Evolutionary conservation across 2,888 invertebrate genomes (phyloP), one percentile per base, ranked within the genome.

Genomic region (Protophormia terraenovae): DNA sequence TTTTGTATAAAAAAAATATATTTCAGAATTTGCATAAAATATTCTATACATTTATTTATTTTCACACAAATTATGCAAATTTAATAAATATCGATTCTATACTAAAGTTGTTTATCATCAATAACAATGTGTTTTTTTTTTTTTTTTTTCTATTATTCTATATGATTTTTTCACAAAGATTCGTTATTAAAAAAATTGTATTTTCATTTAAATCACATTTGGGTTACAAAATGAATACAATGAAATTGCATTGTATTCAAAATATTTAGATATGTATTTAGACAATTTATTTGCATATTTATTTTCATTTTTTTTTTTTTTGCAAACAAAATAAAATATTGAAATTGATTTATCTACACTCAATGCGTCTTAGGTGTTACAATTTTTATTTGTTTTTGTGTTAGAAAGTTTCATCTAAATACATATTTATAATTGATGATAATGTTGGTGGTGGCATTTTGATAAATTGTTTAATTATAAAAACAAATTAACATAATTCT

Each of bases 41-140:
- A 76, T 76, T 66, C 53, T 66, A 14, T 14, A 53, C 19, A 76
- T 64, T 50, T 38, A 66, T 29, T 47, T 38, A 76, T 76, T 38
- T 66, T 53, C n/a, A 76, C 27, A 53, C 50, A 76, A 76, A 66
- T 66, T 76, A 76, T 76, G 76, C 38, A 76, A 76, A 76, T 76
- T 66, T 27, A 75, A 76, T 66, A 66, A 66, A 76, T 66, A 76
- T 66, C 53, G 53, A 76, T 76, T 66, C 27, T 24, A 47, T 22
- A 62, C 12, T 22, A n/a, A 14, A 29, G 19, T 76, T 76, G 64
- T 55, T 66, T 55, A 64, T 41, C 27, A 66, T 76, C 50, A 66
- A 66, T 27, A 75, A 35, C 47, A 62, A 62, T 60, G 7, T 64
- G 50, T 35, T 64, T 62, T 14, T 73, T 32, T 32, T 32, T 29